A percentile compares a stretch with the other conserved stretches of the same genome.
Conservation (phyloP, 2,888 invertebrate species). For the Xylocampa areola region DNA sequence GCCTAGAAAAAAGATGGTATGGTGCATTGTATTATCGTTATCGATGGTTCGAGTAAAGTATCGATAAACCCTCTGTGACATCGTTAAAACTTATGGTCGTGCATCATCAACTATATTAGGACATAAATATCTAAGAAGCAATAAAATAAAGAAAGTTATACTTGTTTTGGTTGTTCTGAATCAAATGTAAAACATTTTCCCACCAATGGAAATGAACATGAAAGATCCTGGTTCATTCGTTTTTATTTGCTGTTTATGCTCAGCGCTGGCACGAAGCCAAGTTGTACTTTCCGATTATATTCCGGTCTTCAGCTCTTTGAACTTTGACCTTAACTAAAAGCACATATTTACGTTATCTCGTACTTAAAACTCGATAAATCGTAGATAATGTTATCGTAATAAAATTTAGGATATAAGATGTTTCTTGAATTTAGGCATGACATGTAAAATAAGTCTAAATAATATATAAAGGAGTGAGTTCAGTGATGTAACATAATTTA, state of each 20-base stretch:
- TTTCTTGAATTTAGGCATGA: not conserved
- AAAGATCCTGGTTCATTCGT: conserved; percentile 39
- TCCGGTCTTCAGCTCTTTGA: conserved; percentile 42
- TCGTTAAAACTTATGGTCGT: not conserved
- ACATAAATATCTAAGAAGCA: conserved; percentile 4
- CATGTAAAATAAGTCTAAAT: too few relatives aligned
- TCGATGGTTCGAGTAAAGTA: not conserved
- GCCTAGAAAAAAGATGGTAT: conserved; percentile 16
- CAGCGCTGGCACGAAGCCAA: conserved; percentile 37
- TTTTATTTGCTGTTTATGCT: conserved; percentile 47
- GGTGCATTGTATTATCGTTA: not conserved
- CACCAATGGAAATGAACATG: conserved; percentile 35
- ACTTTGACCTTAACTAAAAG: conserved; percentile 40
- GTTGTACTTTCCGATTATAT: conserved; percentile 41
- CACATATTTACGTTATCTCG: conserved; percentile 27
- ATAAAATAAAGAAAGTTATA: conserved; percentile 8
- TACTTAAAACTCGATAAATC: conserved; percentile 28
- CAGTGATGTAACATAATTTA: too few relatives aligned
- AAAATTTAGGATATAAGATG: conserved; percentile 15
- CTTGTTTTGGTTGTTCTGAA: conserved; percentile 1
- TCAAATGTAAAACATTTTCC: conserved; percentile 31
- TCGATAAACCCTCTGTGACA: not conserved
- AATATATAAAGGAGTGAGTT: too few relatives aligned
- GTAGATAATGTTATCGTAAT: conserved; percentile 26
- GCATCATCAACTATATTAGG: not conserved